Base-by-base conservation (phyloP, 1,140 invertebrate genomes). In the Delia radicum region DNA sequence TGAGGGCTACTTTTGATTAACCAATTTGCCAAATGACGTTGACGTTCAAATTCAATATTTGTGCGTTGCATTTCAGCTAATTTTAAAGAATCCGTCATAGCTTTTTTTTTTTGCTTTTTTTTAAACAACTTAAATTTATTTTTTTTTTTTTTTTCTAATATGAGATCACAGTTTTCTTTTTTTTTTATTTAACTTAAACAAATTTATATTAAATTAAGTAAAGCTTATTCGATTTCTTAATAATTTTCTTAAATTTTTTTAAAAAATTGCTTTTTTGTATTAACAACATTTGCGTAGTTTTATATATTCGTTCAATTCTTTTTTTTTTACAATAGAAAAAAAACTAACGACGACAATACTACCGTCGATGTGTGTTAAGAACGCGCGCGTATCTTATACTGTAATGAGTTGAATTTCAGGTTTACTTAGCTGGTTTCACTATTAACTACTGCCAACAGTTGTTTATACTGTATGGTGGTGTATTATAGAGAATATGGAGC, bases 1-100 rank as follows among this genome's bases (percentile, higher is more conserved):
- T 86, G 85, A 31, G 84, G 83, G 76, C 84, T 83, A 75, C 83
- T 85, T 74, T 84, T 83, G 62, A 85, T 81, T 61, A 86, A 80
- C 85, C 85, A 86, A 79, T 86, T 85, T 78, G 85, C 81, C 80
- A 86, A 79, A 80, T 85, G 85, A 80, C 83, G 80, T 80, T 84
- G 85, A 78, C 85, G 82, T 78, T 86, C 85, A 74, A 85, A 83
- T 74, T 86, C 85, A 76, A 86, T 84, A 75, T 82, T 86, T 69
- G 79, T 83, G 73, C 83, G 80, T 80, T 86, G 85, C 83, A 86
- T 86, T 82, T 83, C 81, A 74, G 79, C 71, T 73, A 83, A 72
- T 78, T 83, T 81, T 42, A 80, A 79, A 77, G 80, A 80, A 75
- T 85, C 81, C 75, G 80, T 83, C 82, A 84, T 84, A 28, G 0